These are phyloP conservation scores for Brachystomella parvula DNA, from an alignment of 1,140 invertebrate genomes.

Conservation along the genomic window DNA sequence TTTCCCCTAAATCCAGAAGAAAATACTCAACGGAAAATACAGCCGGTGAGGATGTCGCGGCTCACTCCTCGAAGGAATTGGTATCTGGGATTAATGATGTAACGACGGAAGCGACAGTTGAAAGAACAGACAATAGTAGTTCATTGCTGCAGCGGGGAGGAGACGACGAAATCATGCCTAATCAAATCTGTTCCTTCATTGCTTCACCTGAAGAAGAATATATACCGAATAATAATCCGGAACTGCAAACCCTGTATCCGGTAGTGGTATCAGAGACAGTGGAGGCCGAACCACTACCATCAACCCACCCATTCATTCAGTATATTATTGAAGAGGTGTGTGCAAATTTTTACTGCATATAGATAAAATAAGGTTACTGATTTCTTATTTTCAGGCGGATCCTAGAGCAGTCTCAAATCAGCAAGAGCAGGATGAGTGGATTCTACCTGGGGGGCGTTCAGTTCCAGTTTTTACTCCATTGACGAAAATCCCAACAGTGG, in stretches of 20 bases:
- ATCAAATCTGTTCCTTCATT: neutral
- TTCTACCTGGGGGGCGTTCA: constrained; percentile 23
- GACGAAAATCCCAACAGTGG: constrained; percentile 9
- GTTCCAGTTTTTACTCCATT: constrained; percentile 26
- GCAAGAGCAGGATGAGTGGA: constrained; percentile 17
- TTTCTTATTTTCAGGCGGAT: neutral
- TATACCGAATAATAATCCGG: neutral
- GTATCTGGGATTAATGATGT: neutral
- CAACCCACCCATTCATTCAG: constrained; percentile 18
- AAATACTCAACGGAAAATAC: neutral
- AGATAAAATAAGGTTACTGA: neutral
- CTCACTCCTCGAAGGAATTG: neutral
- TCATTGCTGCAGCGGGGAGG: neutral
- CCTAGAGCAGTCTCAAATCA: neutral
- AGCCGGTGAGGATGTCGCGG: neutral
- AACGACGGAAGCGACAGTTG: neutral
- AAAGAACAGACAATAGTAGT: neutral
- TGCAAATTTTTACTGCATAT: neutral
- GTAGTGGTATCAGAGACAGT: neutral
- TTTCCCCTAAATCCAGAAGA: neutral
- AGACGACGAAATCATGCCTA: constrained; percentile 1
- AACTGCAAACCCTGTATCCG: neutral
- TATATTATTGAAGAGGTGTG: constrained; percentile 27
- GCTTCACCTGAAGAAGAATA: neutral
- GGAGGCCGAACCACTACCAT: neutral